Base-by-base conservation (phyloP, 2,888 invertebrate genomes). In the Strigamia crassipes region DNA sequence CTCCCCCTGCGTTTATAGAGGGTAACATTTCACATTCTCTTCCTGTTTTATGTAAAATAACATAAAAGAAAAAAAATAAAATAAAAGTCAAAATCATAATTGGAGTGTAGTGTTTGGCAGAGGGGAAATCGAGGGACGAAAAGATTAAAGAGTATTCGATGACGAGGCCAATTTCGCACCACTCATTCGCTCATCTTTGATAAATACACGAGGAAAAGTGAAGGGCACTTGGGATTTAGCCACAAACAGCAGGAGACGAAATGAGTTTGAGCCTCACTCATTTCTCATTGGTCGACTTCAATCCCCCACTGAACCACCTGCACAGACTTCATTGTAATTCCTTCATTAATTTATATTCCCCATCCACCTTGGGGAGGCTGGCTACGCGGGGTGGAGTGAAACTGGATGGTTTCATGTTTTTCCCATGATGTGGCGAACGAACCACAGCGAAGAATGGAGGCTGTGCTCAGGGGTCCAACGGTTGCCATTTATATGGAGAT, bases 241-340 rank as follows among this genome's bases (percentile, higher is more conserved):
- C 73, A 73, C 73, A 73, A 73, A 73, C 73, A 73, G 73, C 73
- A 73, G 27, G 73, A 73, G 73, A 27, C 73, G 73, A 73, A 73
- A 73, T 73, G 73, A 73, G 73, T 73, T 73, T 73, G 73, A 73
- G 73, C 73, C 73, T 73, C 73, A 27, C 73, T 73, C 73, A 73
- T 73, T 73, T 73, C 73, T 73, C 73, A 73, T 73, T 73, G 73
- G 73, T 73, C 10, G 73, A 23, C 73, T 73, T 73, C 73, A 73
- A 73, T 73, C 73, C 73, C 73, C 73, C 9, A n/a, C 73, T 73
- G 73, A 73, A 73, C 73, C 73, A 73, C 73, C 73, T 73, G 73
- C 73, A 73, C 73, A 73, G 73, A 73, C 73, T 73, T 73, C 73
- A 73, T 73, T 73, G 73, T 73, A 73, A 73, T 73, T 73, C 73